A percentile compares a stretch with the other conserved stretches of the same genome.
phyloP scores from a whole-genome alignment of 2,888 invertebrate genomes.

The Polymixis flavicincta region DNA sequence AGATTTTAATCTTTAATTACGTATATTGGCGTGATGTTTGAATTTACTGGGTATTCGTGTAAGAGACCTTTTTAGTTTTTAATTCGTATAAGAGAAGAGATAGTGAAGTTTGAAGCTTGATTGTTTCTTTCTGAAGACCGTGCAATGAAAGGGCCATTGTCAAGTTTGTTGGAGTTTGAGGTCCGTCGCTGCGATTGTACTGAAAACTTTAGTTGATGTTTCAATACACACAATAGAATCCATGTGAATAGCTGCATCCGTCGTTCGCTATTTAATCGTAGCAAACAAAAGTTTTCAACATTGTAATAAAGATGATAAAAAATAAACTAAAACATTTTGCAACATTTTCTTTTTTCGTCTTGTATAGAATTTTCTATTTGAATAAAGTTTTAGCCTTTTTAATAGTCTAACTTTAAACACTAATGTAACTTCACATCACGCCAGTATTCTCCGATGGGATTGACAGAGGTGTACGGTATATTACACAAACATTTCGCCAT shows the following conservation, averaged over 20 bases:
- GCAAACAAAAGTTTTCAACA: neutral
- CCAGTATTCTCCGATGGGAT: too few relatives aligned
- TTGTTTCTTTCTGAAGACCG: neutral
- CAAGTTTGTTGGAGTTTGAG: conserved; percentile 11
- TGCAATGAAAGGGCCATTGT: neutral
- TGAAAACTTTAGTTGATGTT: neutral
- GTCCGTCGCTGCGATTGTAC: neutral
- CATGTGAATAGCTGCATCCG: neutral
- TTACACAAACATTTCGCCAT: too few relatives aligned
- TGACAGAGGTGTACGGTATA: too few relatives aligned
- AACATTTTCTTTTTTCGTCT: neutral
- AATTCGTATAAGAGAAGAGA: neutral
- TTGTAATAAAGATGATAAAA: neutral
- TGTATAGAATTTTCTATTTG: too few relatives aligned
- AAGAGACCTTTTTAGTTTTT: neutral
- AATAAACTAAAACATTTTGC: neutral
- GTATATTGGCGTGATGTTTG: neutral
- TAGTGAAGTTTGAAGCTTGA: neutral
- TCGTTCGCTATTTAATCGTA: neutral
- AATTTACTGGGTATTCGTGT: neutral
- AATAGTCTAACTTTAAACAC: too few relatives aligned
- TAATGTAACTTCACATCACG: too few relatives aligned
- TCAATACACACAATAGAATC: neutral
- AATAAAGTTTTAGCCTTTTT: too few relatives aligned
- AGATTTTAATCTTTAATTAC: conserved; percentile 17